phyloP scores from a whole-genome alignment of 2,888 invertebrate genomes.

The Isoperla grammatica region DNA sequence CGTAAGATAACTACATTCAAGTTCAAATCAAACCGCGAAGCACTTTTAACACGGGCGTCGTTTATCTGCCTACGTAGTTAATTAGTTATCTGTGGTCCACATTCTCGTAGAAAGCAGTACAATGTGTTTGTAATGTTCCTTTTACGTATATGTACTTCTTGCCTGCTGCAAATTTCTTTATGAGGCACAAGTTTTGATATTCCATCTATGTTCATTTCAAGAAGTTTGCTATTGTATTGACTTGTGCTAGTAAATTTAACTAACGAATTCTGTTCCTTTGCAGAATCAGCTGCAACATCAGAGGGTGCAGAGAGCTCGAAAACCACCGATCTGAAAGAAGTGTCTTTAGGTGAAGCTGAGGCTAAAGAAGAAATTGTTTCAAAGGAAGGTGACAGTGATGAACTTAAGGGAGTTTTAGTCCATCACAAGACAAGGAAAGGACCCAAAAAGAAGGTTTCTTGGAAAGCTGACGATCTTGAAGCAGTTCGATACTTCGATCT shows the following conservation, averaged over 20 bases:
- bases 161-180: no score
- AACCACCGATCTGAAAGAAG: constrained; percentile 4
- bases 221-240: no score
- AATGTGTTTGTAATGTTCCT: no score
- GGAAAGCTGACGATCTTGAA: constrained; percentile 78
- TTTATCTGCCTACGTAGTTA: no score
- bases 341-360: constrained; percentile 1
- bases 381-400: constrained; percentile 18
- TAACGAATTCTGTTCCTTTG: not conserved
- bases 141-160: no score
- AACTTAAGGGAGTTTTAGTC: constrained; percentile 60
- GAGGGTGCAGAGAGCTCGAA: constrained; percentile 22
- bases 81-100: no score
- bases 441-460: constrained; percentile 73
- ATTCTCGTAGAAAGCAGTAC: no score
- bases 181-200: no score
- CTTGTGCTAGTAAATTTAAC: not conserved
- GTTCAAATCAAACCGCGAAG: no score
- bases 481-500: constrained; percentile 86
- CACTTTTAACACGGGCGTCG: no score
- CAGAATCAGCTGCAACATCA: not conserved
- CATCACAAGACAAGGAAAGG: constrained; percentile 64
- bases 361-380: not conserved
- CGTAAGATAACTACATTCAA: no score
- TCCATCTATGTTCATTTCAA: no score